phyloP scores from a whole-genome alignment of 1,140 invertebrate genomes.

The Aporrectodea caliginosa region DNA sequence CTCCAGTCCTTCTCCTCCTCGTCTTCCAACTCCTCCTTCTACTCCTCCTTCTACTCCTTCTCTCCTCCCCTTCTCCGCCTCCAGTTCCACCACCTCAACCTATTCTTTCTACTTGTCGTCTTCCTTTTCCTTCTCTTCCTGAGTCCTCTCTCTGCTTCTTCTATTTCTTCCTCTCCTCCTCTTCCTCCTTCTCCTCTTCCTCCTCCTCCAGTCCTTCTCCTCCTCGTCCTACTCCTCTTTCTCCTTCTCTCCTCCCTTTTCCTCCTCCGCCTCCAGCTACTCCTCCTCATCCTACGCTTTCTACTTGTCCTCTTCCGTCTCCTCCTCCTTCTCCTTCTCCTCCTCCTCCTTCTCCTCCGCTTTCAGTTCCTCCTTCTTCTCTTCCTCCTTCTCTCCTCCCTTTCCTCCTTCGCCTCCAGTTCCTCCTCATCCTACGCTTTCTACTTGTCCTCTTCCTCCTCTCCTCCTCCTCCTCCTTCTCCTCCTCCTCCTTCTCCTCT shows the following conservation, averaged over 20 bases:
- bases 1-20: background rate
- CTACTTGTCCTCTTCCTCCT: background rate
- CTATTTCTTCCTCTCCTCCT: background rate
- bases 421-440: background rate
- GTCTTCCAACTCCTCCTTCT: background rate
- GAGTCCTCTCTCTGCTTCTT: background rate
- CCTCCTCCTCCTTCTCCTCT: background rate
- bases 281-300: background rate
- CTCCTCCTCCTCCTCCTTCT: background rate
- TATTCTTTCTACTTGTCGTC: background rate
- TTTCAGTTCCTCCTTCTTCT: background rate
- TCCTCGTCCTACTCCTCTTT: too few relatives aligned
- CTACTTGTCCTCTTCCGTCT: background rate
- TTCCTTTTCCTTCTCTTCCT: background rate
- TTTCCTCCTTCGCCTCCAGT: background rate
- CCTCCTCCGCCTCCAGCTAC: background rate
- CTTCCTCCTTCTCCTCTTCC: background rate
- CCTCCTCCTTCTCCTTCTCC: background rate
- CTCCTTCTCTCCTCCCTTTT: too few relatives aligned
- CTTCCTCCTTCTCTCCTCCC: background rate
- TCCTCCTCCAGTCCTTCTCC: too few relatives aligned
- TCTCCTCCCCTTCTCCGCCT: background rate
- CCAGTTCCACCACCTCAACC: background rate
- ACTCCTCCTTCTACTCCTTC: background rate
- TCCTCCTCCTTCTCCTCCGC: background rate